These are phyloP conservation scores for Megaceryle torquata DNA, from an alignment of 2,113 vertebrate species.

Conservation along the genomic window DNA sequence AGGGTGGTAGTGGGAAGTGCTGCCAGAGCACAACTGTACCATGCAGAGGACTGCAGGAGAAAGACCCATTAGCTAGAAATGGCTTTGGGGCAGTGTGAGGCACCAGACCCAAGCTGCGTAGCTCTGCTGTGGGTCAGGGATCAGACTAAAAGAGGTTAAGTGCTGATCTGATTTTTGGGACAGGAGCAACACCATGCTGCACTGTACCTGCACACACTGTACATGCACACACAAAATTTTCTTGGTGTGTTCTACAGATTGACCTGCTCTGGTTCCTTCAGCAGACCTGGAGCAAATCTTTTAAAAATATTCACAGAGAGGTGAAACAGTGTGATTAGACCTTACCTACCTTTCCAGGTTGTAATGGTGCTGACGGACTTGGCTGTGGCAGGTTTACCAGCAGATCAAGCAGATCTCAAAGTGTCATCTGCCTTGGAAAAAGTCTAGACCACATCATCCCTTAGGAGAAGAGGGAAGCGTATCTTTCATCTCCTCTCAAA, in stretches of 20 bases:
- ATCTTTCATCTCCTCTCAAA: not conserved
- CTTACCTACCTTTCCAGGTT: not conserved
- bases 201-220: not conserved
- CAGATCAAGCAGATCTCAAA: not conserved
- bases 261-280: not conserved
- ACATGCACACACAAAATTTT: not conserved
- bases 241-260: not conserved
- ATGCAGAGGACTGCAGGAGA: not conserved
- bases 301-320: not conserved
- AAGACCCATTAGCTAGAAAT: not conserved
- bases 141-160: not conserved
- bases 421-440: not conserved
- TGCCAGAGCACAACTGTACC: not conserved
- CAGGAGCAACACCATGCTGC: accelerated
- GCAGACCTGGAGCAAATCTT: not conserved
- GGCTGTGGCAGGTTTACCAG: not conserved
- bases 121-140: not conserved
- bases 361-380: not conserved
- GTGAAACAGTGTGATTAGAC: not conserved
- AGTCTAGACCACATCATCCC: too few species aligned
- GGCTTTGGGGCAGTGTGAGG: not conserved
- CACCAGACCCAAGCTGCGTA: not conserved
- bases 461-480: not conserved
- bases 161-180: not conserved
- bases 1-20: accelerated